Conservation (phyloP, 2,888 invertebrate genomes). For the Agrilus biguttatus region DNA sequence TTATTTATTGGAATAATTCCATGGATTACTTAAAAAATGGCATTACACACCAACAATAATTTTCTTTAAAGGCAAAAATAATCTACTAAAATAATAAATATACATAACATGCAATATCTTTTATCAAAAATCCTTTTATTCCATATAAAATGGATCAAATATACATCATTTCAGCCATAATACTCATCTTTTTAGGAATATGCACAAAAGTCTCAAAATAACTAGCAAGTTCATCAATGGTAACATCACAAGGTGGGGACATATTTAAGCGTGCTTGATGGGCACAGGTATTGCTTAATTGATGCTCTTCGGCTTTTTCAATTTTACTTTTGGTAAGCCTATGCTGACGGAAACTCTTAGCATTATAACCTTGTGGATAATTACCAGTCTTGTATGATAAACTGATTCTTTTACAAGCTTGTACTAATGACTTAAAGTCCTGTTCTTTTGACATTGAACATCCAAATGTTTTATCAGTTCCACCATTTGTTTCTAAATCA, state of each 20-base stretch:
- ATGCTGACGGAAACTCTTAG: slow-evolving; percentile 22
- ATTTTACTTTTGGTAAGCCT: slow-evolving; percentile 11
- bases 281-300: slow-evolving; percentile 45
- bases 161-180: slow-evolving; percentile 98
- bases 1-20: too few relatives aligned
- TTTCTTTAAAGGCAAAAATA: too few relatives aligned
- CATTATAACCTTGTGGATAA: slow-evolving; percentile 18
- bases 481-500: background rate
- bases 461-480: slow-evolving; percentile 21
- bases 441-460: slow-evolving; percentile 18
- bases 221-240: slow-evolving; percentile 86
- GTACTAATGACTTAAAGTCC: slow-evolving; percentile 28
- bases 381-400: slow-evolving; percentile 20
- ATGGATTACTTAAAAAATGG: too few relatives aligned
- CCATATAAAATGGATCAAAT: slow-evolving; percentile 41
- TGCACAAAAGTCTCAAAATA: slow-evolving; percentile 92
- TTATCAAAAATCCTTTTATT: background rate
- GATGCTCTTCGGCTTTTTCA: slow-evolving; percentile 7
- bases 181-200: slow-evolving; percentile 95
- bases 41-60: too few relatives aligned
- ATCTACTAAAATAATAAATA: too few relatives aligned
- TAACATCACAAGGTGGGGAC: slow-evolving; percentile 66
- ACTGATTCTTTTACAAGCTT: slow-evolving; percentile 28
- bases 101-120: too few relatives aligned
- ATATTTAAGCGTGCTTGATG: slow-evolving; percentile 52